Percentiles rank a stretch among this genome's conserved stretches.
Conservation (phyloP, 30 jellyfish, hydroid and myxozoan species). For the Hydra vulgaris region DNA sequence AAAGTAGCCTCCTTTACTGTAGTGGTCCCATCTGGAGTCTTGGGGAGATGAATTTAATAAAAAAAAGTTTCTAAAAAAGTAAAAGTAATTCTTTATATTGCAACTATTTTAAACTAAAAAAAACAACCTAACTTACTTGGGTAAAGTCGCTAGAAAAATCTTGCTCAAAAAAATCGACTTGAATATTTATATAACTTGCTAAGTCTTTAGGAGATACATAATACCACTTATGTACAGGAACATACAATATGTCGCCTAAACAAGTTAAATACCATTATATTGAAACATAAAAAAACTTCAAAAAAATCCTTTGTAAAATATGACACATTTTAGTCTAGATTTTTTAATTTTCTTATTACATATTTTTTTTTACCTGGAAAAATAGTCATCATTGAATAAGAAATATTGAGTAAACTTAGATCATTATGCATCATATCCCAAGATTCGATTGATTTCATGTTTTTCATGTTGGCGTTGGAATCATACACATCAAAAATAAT, state of each 20-base stretch:
- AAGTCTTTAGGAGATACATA: slow-evolving; percentile 20
- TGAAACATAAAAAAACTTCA: slow-evolving; percentile 4
- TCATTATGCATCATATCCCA: neutral
- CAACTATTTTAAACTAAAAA: neutral
- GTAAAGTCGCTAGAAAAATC: neutral
- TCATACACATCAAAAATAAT: slow-evolving; percentile 3
- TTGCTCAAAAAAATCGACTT: slow-evolving; percentile 21
- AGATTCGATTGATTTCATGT: neutral
- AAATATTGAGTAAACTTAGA: neutral
- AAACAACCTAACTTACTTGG: neutral
- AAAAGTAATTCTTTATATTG: too few relatives aligned
- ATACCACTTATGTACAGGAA: slow-evolving; percentile 58
- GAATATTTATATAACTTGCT: slow-evolving; percentile 25
- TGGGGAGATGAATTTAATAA: too few relatives aligned
- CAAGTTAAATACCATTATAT: slow-evolving; percentile 1
- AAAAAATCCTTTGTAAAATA: slow-evolving; percentile 8
- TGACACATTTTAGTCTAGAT: neutral
- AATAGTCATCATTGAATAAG: neutral
- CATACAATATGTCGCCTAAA: slow-evolving; percentile 50
- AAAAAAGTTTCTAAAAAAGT: too few relatives aligned
- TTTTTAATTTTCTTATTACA: neutral
- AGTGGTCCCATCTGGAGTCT: too few relatives aligned
- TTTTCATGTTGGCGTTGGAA: neutral
- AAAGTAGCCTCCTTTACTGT: too few relatives aligned
- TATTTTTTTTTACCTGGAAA: slow-evolving; percentile 11